A percentile compares a stretch with the other conserved stretches of the same genome.
These are phyloP conservation scores for Crematogaster levior DNA, from an alignment of 2,888 invertebrate genomes.

Conservation along the genomic window DNA sequence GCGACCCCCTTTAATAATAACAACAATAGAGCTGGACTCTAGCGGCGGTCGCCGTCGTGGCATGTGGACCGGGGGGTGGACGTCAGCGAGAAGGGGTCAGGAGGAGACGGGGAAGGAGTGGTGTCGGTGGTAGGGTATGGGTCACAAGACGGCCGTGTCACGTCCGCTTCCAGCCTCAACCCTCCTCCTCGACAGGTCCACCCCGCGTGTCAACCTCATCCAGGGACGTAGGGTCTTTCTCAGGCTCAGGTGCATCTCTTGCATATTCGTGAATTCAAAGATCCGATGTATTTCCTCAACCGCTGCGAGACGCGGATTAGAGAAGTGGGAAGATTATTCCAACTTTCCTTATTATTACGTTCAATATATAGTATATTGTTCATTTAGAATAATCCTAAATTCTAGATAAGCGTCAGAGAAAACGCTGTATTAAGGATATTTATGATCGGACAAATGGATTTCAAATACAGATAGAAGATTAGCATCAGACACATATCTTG, in stretches of 20 bases:
- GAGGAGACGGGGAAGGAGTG: constrained; percentile 62
- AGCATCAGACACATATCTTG: neutral
- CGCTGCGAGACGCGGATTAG: neutral
- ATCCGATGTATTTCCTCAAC: neutral
- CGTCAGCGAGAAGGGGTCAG: constrained; percentile 69
- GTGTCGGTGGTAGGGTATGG: constrained; percentile 76
- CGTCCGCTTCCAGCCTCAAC: constrained; percentile 83
- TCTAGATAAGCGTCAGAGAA: neutral
- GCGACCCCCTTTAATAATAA: constrained; percentile 84
- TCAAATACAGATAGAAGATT: neutral
- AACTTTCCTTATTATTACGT: neutral
- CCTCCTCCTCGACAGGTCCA: constrained; percentile 80
- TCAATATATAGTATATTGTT: neutral
- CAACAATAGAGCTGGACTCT: constrained; percentile 83
- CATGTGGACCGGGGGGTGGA: constrained; percentile 75
- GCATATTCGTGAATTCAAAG: constrained; percentile 53
- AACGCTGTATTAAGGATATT: neutral
- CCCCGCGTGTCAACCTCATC: constrained; percentile 81
- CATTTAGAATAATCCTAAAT: neutral
- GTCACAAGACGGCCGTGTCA: constrained; percentile 85
- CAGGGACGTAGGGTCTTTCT: constrained; percentile 71
- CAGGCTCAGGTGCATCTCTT: constrained; percentile 61
- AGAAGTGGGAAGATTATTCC: neutral
- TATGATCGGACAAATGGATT: neutral
- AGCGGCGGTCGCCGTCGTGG: constrained; percentile 77